phyloP scores from a whole-genome alignment of 2,888 invertebrate species.

The Gari tellinella region DNA sequence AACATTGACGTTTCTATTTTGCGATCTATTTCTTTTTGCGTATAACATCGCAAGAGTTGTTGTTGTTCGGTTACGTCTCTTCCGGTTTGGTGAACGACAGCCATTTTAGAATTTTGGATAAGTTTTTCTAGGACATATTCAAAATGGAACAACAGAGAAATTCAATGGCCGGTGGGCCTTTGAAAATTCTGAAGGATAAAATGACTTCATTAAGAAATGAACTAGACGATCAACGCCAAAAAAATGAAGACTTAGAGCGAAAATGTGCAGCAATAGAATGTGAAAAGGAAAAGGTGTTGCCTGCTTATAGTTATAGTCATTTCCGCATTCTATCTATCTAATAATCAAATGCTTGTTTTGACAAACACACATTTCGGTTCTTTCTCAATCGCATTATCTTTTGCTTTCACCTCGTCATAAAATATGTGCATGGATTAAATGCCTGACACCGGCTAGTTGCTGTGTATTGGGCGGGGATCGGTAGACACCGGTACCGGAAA shows the following conservation, averaged over 20 bases:
- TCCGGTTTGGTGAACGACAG: constrained; percentile 55
- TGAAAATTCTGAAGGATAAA: constrained; percentile 99
- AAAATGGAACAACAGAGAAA: constrained; percentile 23
- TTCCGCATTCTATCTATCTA: constrained; percentile 43
- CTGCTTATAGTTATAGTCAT: constrained; percentile 41
- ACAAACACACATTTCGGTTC: too few relatives aligned
- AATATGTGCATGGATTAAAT: too few relatives aligned
- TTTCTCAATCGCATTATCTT: too few relatives aligned
- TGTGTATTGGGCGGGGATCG: too few relatives aligned
- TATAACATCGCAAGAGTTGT: neutral
- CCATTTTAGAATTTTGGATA: constrained; percentile 46
- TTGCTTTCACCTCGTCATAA: too few relatives aligned
- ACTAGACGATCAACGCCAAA: constrained; percentile 99
- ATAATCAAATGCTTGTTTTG: too few relatives aligned
- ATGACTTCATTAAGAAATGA: constrained; percentile 99
- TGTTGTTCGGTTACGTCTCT: constrained; percentile 2
- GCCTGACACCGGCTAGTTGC: too few relatives aligned
- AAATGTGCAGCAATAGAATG: constrained; percentile 1
- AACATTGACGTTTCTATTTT: neutral
- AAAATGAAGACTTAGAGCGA: constrained; percentile 98
- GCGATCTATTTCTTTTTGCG: constrained; percentile 29
- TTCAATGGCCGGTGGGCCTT: constrained; percentile 85
- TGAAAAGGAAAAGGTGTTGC: constrained; percentile 41
- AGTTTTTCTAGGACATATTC: constrained; percentile 9
- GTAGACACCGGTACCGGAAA: too few relatives aligned